Evolutionary conservation across 2,113 vertebrate genomes (phyloP).

Genomic region (Uria aalge): DNA sequence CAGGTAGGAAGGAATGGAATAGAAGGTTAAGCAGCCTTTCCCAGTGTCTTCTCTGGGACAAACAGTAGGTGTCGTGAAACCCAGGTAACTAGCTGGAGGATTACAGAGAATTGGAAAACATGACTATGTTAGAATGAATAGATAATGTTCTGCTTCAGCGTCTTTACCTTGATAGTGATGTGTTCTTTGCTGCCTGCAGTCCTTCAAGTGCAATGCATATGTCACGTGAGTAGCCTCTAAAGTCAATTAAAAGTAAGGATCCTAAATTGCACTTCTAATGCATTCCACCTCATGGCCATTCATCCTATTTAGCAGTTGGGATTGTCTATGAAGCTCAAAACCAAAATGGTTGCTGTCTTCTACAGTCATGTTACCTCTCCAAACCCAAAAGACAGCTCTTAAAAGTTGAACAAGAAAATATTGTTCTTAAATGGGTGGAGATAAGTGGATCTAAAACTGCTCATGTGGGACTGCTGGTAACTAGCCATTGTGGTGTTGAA

Average conservation of each 20-base stretch:
- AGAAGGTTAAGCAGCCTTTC: not conserved
- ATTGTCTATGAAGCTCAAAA: not conserved
- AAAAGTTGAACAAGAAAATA: not conserved
- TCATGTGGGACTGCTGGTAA: not conserved
- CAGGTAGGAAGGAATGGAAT: not conserved
- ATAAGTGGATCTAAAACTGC: not conserved
- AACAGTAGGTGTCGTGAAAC: not conserved
- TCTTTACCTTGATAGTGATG: not conserved
- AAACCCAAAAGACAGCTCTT: not conserved
- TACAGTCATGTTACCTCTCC: not conserved
- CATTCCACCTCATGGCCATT: not conserved
- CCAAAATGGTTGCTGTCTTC: not conserved
- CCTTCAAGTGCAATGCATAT: not conserved
- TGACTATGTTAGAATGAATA: not conserved
- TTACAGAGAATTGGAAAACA: not conserved
- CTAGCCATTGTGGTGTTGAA: not conserved
- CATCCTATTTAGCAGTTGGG: not conserved
- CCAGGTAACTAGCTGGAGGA: not conserved
- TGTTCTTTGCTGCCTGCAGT: not conserved
- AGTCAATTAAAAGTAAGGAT: not conserved
- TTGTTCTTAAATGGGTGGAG: not conserved
- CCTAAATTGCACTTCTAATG: not conserved
- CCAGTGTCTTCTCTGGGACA: not conserved
- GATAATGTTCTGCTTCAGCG: not conserved
- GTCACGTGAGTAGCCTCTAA: not conserved